phyloP scores from a whole-genome alignment of 1,140 invertebrate species.

The Hycleus cichorii region DNA sequence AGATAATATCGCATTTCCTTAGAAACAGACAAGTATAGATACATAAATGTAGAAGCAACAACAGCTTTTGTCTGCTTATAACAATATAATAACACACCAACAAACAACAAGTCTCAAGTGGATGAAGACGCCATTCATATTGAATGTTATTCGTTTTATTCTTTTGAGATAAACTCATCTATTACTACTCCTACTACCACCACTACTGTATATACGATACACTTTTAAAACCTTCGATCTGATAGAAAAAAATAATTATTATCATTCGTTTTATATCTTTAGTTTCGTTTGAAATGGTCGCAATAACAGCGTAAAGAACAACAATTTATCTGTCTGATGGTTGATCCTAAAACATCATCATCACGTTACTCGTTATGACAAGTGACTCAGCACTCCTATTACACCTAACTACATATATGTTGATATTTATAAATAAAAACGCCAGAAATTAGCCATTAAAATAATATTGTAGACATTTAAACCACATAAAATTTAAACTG shows the following conservation, averaged over 20 bases:
- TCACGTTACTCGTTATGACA: slow-evolving; percentile 16
- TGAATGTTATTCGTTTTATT: neutral
- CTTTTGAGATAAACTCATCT: no score
- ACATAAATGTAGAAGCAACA: neutral
- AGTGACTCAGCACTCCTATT: slow-evolving; percentile 14
- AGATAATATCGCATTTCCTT: slow-evolving; percentile 25
- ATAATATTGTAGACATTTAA: neutral
- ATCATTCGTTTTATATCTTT: no score
- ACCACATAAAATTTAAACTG: no score
- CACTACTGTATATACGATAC: no score
- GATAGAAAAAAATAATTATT: no score
- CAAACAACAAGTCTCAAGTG: slow-evolving; percentile 16
- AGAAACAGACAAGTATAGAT: slow-evolving; percentile 4
- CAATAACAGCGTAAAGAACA: slow-evolving; percentile 7
- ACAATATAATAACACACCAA: slow-evolving; percentile 27
- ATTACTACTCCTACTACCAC: no score
- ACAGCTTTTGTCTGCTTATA: slow-evolving; percentile 18
- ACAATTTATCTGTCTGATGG: slow-evolving; percentile 10
- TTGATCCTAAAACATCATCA: slow-evolving; percentile 10
- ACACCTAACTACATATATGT: neutral
- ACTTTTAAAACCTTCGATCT: no score
- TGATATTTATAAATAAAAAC: neutral
- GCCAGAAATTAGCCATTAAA: slow-evolving; percentile 11
- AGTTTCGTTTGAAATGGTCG: no score
- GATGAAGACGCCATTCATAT: slow-evolving; percentile 22